A percentile compares a stretch with the other conserved stretches of the same genome.
Conservation (phyloP, 2,888 invertebrate species). For the Diplazon laetatorius region DNA sequence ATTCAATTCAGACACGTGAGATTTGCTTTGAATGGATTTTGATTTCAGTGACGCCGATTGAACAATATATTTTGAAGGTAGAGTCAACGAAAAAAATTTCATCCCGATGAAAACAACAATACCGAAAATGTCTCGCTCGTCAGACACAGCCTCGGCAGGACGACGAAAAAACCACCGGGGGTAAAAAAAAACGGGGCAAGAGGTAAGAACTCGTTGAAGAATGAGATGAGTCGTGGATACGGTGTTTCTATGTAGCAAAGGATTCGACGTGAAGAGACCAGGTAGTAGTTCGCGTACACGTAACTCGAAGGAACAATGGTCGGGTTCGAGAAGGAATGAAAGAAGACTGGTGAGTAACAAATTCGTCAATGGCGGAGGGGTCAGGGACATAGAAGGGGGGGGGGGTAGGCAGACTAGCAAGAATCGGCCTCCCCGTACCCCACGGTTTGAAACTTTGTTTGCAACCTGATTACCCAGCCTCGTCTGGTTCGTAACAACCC, state of each 20-base stretch:
- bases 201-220: constrained; percentile 13
- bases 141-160: not conserved
- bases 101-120: no score
- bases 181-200: constrained; percentile 44
- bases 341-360: constrained; percentile 45
- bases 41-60: no score
- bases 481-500: constrained; percentile 16
- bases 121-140: no score
- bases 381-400: no score
- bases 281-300: constrained; percentile 49
- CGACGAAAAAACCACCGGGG: constrained; percentile 4
- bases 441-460: constrained; percentile 67
- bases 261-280: constrained; percentile 47
- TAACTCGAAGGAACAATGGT: constrained; percentile 50
- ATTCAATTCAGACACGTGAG: no score
- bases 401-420: not conserved
- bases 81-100: no score
- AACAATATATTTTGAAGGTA: no score
- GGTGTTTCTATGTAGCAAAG: constrained; percentile 35
- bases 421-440: constrained; percentile 21
- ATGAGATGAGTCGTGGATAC: constrained; percentile 27
- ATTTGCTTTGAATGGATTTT: no score
- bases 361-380: not conserved
- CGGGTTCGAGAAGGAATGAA: constrained; percentile 37
- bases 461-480: constrained; percentile 69